These are phyloP conservation scores for Synodontis membranacea DNA, from an alignment of 2,113 vertebrate species.

Conservation along the genomic window DNA sequence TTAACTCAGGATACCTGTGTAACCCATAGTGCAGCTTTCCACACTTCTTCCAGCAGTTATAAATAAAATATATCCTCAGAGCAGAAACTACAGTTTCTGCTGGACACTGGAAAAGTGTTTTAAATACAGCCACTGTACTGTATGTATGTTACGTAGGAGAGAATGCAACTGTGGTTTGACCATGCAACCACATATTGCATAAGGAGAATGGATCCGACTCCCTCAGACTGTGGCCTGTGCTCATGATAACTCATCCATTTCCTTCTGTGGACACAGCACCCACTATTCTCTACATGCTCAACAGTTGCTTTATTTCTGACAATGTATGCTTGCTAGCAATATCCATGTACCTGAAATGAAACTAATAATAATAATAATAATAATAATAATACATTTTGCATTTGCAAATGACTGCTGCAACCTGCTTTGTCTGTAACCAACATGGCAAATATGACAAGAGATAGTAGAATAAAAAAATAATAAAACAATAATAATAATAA, in stretches of 20 bases:
- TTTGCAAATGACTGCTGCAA: not conserved
- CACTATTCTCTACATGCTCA: not conserved
- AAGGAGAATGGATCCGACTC: not conserved
- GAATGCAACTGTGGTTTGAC: not conserved
- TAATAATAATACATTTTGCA: not conserved
- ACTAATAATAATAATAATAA: not conserved
- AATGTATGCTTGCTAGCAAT: no score
- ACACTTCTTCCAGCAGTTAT: conserved; percentile 7
- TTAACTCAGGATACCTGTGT: conserved; percentile 8
- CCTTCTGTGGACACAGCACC: not conserved
- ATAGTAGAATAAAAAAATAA: not conserved
- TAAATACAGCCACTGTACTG: not conserved
- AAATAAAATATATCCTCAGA: conserved; percentile 5
- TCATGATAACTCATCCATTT: not conserved
- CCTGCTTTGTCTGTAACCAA: not conserved
- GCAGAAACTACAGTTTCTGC: not conserved
- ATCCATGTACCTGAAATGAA: not conserved
- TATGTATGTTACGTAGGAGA: not conserved
- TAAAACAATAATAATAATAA: no score
- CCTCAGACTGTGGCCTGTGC: not conserved
- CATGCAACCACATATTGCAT: not conserved
- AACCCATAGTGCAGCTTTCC: not conserved
- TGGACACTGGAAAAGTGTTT: not conserved
- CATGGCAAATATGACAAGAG: not conserved
- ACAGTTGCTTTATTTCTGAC: not conserved